Evolutionary conservation across 2,888 invertebrate genomes (phyloP), one percentile per base, ranked within the genome.

Genomic region (Latheticus oryzae): DNA sequence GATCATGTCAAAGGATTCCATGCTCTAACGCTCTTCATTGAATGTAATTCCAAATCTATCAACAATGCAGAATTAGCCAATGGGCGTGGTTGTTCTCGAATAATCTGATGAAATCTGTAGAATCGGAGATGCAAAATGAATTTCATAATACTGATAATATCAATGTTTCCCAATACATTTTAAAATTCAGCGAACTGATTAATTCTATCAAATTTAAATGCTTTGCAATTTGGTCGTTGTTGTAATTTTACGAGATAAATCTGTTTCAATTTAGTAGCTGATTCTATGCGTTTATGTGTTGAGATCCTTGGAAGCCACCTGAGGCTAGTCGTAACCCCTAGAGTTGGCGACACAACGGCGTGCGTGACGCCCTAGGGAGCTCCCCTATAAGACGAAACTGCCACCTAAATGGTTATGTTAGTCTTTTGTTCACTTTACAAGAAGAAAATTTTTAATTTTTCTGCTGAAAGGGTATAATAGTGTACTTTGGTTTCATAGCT

Each of bases 11-110:
- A 69, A 71, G 70, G 70, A 68, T 70, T 65, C 66, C 65, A 66
- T 61, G 69, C 62, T 62, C 65, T 67, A 40, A 47, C 66, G 68
- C 68, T 63, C 61, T 60, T 59, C 56, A 63, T 56, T 60, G 61
- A 62, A 66, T 62, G 60, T 66, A 70, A 69, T 68, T 63, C 64
- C 67, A 64, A 69, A 70, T 70, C 71, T 65, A 70, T 68, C 65
- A 67, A 72, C 70, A 72, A 71, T 70, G 65, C 63, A 33, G 66
- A 68, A 70, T 70, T 70, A 68, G 65, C 59, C 51, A 60, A 55
- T 52, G 54, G 61, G 53, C 58, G 53, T 55, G 57, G 40, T 48
- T 51, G 55, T 62, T 55, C 42, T 35, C 51, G 51, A 26, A 51
- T 50, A 42, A 61, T 50, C 51, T 58, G 58, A 51, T 57, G 53